phyloP scores from a whole-genome alignment of 2,888 invertebrate species.

The Cosmia trapezina region DNA sequence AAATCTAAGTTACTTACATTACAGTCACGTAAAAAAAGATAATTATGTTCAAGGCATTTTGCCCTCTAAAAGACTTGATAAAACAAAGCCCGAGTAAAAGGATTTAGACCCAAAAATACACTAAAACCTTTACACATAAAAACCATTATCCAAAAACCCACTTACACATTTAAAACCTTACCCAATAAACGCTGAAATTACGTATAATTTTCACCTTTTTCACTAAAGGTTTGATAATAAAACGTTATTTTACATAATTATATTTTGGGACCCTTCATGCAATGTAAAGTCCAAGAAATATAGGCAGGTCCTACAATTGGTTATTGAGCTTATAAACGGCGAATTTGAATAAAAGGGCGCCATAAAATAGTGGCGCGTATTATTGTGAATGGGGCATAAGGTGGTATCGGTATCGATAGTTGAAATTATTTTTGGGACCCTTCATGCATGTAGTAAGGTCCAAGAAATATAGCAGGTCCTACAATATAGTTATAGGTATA shows the following conservation, averaged over 20 bases:
- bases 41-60: not conserved
- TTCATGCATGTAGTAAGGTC: no score
- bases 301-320: slow-evolving; percentile 75
- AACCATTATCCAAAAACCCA: slow-evolving; percentile 24
- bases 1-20: not conserved
- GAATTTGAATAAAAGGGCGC: slow-evolving; percentile 89
- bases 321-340: slow-evolving; percentile 84
- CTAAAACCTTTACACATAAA: not conserved
- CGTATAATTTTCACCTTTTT: slow-evolving; percentile 63
- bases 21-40: not conserved
- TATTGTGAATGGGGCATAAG: slow-evolving; percentile 79
- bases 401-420: slow-evolving; percentile 62
- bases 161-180: slow-evolving; percentile 49
- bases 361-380: slow-evolving; percentile 87
- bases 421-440: slow-evolving; percentile 25
- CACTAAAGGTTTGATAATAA: slow-evolving; percentile 58
- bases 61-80: not conserved
- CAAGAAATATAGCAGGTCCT: no score
- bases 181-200: slow-evolving; percentile 52
- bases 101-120: not conserved
- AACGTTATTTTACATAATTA: slow-evolving; percentile 67
- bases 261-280: slow-evolving; percentile 65
- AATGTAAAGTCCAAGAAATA: slow-evolving; percentile 78
- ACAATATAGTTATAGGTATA: slow-evolving; percentile 61
- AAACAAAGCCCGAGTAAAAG: not conserved